phyloP scores from a whole-genome alignment of 2,797 vertebrate genomes.

The Masticophis lateralis region DNA sequence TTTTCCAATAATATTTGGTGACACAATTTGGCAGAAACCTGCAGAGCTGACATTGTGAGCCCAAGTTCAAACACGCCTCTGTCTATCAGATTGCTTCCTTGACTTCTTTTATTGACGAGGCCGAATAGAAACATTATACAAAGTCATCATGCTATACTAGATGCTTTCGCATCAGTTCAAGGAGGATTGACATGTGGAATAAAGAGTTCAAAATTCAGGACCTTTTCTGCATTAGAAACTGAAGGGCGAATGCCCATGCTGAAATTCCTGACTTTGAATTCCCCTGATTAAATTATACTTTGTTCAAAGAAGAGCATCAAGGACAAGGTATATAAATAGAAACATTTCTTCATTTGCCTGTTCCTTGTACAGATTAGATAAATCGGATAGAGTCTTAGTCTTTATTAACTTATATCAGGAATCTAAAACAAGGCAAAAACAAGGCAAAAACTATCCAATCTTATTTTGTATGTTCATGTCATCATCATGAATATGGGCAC shows the following conservation, averaged over 20 bases:
- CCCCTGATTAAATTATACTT: not conserved
- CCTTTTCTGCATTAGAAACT: not conserved
- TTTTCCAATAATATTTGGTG: not conserved
- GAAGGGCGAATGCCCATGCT: not conserved
- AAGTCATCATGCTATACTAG: not conserved
- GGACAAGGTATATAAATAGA: not conserved
- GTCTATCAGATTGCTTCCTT: slow-evolving; percentile 1
- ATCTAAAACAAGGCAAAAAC: not conserved
- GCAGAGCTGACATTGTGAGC: not conserved
- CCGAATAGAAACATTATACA: slow-evolving; percentile 12
- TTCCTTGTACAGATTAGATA: not conserved
- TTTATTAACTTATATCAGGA: not conserved
- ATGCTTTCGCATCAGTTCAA: not conserved
- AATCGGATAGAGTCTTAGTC: not conserved
- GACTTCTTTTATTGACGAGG: not conserved
- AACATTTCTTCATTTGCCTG: not conserved
- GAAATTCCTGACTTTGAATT: not conserved
- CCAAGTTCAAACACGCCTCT: not conserved
- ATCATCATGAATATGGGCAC: not conserved
- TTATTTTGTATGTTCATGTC: not conserved
- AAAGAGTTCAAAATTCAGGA: slow-evolving; percentile 16
- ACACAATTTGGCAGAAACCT: not conserved
- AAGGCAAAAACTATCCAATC: not conserved
- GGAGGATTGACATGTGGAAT: not conserved
- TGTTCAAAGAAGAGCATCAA: not conserved